A percentile compares a stretch with the other conserved stretches of the same genome.
These are phyloP conservation scores for Channa striata DNA, from an alignment of 2,797 vertebrate species.

Conservation along the genomic window DNA sequence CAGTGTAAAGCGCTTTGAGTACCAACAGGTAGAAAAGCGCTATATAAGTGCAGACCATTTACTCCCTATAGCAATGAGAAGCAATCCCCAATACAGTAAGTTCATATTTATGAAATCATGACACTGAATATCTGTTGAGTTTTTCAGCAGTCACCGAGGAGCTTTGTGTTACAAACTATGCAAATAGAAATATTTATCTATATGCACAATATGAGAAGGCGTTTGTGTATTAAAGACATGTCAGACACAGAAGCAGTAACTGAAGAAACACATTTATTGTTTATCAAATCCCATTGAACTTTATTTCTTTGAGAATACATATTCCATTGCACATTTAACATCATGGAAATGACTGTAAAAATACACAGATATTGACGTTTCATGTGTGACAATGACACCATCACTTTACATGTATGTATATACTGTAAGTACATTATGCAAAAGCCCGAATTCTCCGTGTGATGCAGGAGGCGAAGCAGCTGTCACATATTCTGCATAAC, in stretches of 20 bases:
- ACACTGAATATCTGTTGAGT: no score
- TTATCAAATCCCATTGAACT: conserved; percentile 64
- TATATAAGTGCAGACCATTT: no score
- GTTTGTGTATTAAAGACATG: background rate
- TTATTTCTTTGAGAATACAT: conserved; percentile 64
- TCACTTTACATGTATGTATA: conserved; percentile 42
- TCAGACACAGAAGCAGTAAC: background rate
- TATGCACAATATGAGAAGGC: no score
- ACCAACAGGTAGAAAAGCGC: no score
- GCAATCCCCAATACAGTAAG: no score
- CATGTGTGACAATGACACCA: conserved; percentile 57
- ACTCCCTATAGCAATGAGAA: no score
- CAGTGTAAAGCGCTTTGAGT: no score
- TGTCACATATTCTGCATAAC: conserved; percentile 34
- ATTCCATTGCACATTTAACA: conserved; percentile 62
- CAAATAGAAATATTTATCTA: no score
- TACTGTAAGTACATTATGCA: conserved; percentile 22
- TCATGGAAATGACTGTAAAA: conserved; percentile 66
- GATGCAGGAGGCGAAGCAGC: conserved; percentile 59
- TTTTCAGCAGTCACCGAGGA: background rate
- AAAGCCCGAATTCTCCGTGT: conserved; percentile 64
- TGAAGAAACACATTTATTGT: conserved; percentile 24
- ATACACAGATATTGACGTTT: conserved; percentile 63
- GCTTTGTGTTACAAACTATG: no score
- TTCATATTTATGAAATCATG: no score